Evolutionary conservation across 2,797 vertebrate genomes (phyloP).

Genomic region (Syndactyla subalaris): DNA sequence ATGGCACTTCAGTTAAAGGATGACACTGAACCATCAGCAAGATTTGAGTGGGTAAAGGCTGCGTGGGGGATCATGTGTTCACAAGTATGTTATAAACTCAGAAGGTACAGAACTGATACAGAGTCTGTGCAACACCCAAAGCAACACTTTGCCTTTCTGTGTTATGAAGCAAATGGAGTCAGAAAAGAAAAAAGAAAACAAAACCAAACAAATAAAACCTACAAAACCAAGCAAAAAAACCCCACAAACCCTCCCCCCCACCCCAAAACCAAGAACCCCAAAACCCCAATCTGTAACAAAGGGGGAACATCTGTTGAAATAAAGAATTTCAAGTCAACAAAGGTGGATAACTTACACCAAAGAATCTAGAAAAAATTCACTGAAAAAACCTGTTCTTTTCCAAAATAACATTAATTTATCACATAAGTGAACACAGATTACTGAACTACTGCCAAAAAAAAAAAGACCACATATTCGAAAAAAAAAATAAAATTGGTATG

Average conservation of each 20-base stretch:
- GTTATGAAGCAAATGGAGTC: background rate
- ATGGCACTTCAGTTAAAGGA: background rate
- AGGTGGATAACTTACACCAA: background rate
- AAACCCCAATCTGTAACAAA: background rate
- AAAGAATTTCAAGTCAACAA: background rate
- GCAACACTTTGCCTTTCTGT: background rate
- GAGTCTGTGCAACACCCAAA: background rate
- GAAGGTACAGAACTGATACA: background rate
- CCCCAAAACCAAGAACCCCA: background rate
- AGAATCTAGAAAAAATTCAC: background rate
- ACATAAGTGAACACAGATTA: background rate
- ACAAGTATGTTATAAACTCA: background rate
- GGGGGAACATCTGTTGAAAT: background rate
- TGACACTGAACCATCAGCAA: background rate
- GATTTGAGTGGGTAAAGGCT: background rate
- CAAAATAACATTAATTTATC: background rate
- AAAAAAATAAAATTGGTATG: background rate
- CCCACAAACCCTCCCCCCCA: too few species aligned
- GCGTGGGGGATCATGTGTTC: accelerated
- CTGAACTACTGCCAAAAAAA: background rate
- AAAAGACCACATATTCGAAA: background rate
- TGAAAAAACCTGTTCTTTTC: background rate
- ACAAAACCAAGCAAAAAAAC: background rate
- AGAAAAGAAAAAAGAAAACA: background rate
- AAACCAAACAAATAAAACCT: background rate